Evolutionary conservation across 2,797 vertebrate genomes (phyloP).

Genomic region (Lacerta agilis): DNA sequence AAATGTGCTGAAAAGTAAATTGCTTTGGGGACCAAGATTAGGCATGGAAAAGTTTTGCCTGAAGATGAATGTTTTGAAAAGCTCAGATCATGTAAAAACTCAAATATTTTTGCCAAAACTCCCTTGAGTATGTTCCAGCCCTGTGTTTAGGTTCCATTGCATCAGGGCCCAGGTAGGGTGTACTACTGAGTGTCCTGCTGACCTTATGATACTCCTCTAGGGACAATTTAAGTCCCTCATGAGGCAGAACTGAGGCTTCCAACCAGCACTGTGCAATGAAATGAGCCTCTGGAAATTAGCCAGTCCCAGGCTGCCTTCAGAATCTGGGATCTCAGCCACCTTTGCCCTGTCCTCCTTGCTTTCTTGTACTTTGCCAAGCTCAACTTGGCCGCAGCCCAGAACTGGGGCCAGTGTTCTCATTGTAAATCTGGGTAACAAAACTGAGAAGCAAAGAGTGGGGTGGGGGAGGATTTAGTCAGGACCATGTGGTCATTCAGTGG

Average conservation of each 20-base stretch:
- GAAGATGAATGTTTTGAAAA: constrained; percentile 58
- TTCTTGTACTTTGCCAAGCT: constrained; percentile 61
- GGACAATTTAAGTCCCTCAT: neutral
- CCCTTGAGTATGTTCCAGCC: constrained; percentile 35
- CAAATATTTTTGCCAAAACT: constrained; percentile 37
- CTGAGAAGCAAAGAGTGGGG: constrained; percentile 40
- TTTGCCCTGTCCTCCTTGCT: constrained; percentile 66
- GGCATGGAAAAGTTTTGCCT: constrained; percentile 65
- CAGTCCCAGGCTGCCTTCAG: constrained; percentile 55
- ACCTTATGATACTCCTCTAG: constrained; percentile 13
- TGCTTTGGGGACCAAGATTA: constrained; percentile 39
- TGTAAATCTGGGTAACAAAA: constrained; percentile 36
- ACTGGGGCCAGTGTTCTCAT: constrained; percentile 54
- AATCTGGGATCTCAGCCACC: constrained; percentile 72
- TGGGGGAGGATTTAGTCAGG: constrained; percentile 31
- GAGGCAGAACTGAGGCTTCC: constrained; percentile 4
- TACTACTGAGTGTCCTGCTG: constrained; percentile 1
- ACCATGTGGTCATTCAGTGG: constrained; percentile 46
- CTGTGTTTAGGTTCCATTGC: constrained; percentile 28
- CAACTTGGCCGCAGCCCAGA: constrained; percentile 58
- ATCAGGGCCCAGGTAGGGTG: constrained; percentile 4
- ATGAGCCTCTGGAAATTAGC: constrained; percentile 59
- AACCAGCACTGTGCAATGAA: neutral
- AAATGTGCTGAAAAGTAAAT: constrained; percentile 36
- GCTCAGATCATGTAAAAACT: constrained; percentile 49